Base-by-base conservation (phyloP, 2,797 vertebrate species). In the Mastacembelus armatus region DNA sequence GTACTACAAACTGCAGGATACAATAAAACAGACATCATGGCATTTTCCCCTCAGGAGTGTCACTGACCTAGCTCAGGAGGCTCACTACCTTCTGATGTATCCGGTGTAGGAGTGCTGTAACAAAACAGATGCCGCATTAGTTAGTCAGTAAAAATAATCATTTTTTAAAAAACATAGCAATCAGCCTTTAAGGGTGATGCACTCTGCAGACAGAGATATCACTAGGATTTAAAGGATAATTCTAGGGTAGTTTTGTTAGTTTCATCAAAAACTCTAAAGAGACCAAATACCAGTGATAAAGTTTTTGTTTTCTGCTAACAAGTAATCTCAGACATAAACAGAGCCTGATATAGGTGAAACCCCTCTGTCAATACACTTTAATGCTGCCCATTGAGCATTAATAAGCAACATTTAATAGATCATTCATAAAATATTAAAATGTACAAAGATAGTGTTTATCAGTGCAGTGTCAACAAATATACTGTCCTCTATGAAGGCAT, bases 101-200 rank as follows among this genome's bases (percentile, higher is more conserved):
- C 51, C 24, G 79, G 52, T 19, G 68, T 49, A 8, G 72, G 40
- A 36, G 69, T 69, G 69, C 91, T 92, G 74, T 49, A 60, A 19
- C 11, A 35, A 10, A 4, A 7, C 10, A 32, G 1, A 40, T 22
- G 14, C 72, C 10, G 42, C 5, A n/a, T 51, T 21, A 60, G 15
- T 51, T 16, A 16, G 26, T 30, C 2, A 26, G 19, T 5, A 21
- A 9, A 44, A 55, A 48, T 11, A n/a, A n/a, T n/a, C n/a, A n/a
- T n/a, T n/a, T n/a, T n/a, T n/a, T n/a, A n/a, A n/a, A 5, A 45
- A 27, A 0, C 18, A 44, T 18, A 18, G n/a, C 19, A 32, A 6
- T 39, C 22, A 49, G 6, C 10, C 2, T 39, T 8, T 19, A 11
- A 12, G 12, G 10, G 24, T 35, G 8, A 44, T 47, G 24, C 29